phyloP scores from a whole-genome alignment of 2,888 invertebrate genomes.

The Lepidocyrtoides sp. region DNA sequence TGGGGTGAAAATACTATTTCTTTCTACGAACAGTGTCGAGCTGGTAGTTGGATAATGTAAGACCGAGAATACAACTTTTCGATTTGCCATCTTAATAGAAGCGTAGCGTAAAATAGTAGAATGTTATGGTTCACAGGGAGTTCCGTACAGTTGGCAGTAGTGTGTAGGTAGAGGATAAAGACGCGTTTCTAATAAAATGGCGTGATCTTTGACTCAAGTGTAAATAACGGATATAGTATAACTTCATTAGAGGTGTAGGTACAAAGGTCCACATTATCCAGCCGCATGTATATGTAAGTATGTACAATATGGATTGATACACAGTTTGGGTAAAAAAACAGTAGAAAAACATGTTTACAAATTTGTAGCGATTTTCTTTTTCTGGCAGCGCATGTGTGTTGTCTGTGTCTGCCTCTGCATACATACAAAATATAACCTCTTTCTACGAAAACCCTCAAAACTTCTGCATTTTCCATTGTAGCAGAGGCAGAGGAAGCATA shows the following conservation, averaged over 20 bases:
- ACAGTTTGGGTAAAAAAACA: too few species aligned
- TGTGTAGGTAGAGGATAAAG: too few species aligned
- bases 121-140: too few species aligned
- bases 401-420: background rate
- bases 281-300: background rate
- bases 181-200: background rate
- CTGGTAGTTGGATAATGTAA: background rate
- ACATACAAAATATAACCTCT: too few species aligned
- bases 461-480: background rate
- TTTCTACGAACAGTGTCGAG: background rate
- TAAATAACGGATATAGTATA: background rate
- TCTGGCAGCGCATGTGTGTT: slow-evolving; percentile 20
- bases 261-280: background rate
- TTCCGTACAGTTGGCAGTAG: too few species aligned
- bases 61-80: too few species aligned
- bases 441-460: background rate
- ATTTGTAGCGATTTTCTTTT: slow-evolving; percentile 13
- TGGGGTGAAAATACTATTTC: background rate
- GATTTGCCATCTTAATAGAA: too few species aligned
- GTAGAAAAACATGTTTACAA: slow-evolving; percentile 54
- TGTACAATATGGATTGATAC: too few species aligned
- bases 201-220: background rate
- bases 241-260: background rate
- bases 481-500: too few species aligned
- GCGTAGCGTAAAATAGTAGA: too few species aligned